These are phyloP conservation scores for Operophtera brumata DNA, from an alignment of 2,888 invertebrate species.

Conservation along the genomic window DNA sequence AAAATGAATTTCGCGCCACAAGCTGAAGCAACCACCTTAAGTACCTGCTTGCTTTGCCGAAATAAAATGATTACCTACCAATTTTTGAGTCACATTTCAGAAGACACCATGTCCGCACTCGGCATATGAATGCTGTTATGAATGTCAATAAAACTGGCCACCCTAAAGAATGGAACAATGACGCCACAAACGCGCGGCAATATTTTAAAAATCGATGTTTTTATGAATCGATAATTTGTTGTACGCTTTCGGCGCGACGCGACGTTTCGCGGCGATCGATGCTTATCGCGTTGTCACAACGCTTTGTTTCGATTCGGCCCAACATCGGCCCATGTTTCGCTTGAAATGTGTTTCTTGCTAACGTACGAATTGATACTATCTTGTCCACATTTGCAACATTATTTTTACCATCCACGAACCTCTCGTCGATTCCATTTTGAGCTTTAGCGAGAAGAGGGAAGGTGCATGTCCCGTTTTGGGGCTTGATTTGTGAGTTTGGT, in stretches of 20 bases:
- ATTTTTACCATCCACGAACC: conserved; percentile 39
- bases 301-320: conserved; percentile 77
- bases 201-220: conserved; percentile 79
- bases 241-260: conserved; percentile 76
- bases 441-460: conserved; percentile 39
- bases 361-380: conserved; percentile 75
- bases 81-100: neutral
- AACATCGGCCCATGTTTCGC: conserved; percentile 74
- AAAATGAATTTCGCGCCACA: too few species aligned
- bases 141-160: conserved; percentile 47
- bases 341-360: conserved; percentile 80
- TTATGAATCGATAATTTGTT: conserved; percentile 81
- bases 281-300: conserved; percentile 75
- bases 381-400: conserved; percentile 57
- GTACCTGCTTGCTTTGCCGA: too few species aligned
- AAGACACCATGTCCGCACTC: conserved; percentile 15
- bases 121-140: conserved; percentile 15
- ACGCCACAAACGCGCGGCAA: conserved; percentile 69
- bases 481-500: conserved; percentile 35
- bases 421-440: conserved; percentile 37
- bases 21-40: too few species aligned
- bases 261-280: conserved; percentile 77
- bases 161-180: conserved; percentile 67
- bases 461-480: conserved; percentile 30
- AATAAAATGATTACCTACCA: neutral